Evolutionary conservation across 2,797 vertebrate species (phyloP).

Genomic region (Heliangelus exortis): DNA sequence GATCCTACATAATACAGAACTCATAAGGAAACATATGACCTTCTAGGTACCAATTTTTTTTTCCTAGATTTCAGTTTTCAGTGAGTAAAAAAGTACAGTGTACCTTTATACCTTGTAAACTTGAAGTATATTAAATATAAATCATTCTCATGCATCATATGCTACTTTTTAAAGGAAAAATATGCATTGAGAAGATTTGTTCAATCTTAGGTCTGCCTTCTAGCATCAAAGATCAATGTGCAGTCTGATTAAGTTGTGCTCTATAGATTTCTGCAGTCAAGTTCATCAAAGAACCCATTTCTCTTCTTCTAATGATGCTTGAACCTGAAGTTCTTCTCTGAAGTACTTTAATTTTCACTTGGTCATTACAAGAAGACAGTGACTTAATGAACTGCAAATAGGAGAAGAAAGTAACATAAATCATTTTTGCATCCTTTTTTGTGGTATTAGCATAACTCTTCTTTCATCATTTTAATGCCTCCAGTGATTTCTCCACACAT

Average conservation of each 20-base stretch:
- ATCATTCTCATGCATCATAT: constrained; percentile 65
- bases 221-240: constrained; percentile 80
- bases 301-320: constrained; percentile 86
- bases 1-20: background rate
- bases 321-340: constrained; percentile 83
- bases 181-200: constrained; percentile 69
- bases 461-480: constrained; percentile 80
- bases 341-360: constrained; percentile 88
- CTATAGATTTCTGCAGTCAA: constrained; percentile 82
- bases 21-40: background rate
- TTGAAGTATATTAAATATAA: constrained; percentile 62
- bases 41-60: background rate
- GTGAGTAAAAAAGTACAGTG: background rate
- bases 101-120: constrained; percentile 44
- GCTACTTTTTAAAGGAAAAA: constrained; percentile 71
- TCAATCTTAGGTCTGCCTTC: constrained; percentile 71
- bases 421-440: constrained; percentile 81
- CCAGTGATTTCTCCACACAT: constrained; percentile 66
- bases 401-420: constrained; percentile 87
- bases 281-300: constrained; percentile 83
- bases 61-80: background rate
- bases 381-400: constrained; percentile 93
- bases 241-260: constrained; percentile 86
- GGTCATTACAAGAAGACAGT: constrained; percentile 87
- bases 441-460: constrained; percentile 77